A percentile compares a stretch with the other conserved stretches of the same genome.
Conservation (phyloP, 2,888 invertebrate genomes). For the Hypsopygia costalis region DNA sequence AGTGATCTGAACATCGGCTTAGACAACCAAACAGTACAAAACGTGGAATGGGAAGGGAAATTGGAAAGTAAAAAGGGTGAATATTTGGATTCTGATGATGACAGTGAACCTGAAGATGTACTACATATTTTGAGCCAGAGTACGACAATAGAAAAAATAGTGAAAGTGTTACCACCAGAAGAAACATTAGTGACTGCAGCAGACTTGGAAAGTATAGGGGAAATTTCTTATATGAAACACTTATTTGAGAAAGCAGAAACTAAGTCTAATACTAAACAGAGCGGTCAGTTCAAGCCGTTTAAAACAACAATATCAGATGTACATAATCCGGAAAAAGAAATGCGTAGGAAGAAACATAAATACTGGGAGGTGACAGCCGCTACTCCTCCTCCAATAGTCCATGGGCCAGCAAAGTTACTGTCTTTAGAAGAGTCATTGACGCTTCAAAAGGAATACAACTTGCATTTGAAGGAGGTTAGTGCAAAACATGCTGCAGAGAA, state of each 20-base stretch:
- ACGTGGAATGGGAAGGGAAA: conserved; percentile 82
- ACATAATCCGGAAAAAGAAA: conserved; percentile 78
- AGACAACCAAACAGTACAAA: conserved; percentile 67
- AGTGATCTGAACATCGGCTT: conserved; percentile 67
- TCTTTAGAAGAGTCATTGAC: conserved; percentile 78
- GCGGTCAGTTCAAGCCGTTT: conserved; percentile 77
- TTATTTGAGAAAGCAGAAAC: conserved; percentile 76
- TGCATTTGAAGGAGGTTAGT: conserved; percentile 70
- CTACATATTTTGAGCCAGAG: conserved; percentile 80
- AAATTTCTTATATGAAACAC: conserved; percentile 72
- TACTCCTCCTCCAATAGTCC: conserved; percentile 80
- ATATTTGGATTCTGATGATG: conserved; percentile 79
- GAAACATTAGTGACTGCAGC: conserved; percentile 71
- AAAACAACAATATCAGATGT: conserved; percentile 78
- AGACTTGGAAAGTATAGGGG: conserved; percentile 70
- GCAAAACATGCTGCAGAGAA: conserved; percentile 79
- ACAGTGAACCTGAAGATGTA: conserved; percentile 80
- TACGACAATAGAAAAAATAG: conserved; percentile 68
- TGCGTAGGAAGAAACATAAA: conserved; percentile 65
- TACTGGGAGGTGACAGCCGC: conserved; percentile 83
- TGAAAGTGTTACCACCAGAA: conserved; percentile 62
- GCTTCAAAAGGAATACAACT: conserved; percentile 75
- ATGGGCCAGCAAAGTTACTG: conserved; percentile 75
- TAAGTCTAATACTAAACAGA: conserved; percentile 40
- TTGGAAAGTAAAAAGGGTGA: conserved; percentile 39